Evolutionary conservation across 53 echinoderm and acorn worm genomes (phyloP).

Genomic region (Temnopleurus reevesii): DNA sequence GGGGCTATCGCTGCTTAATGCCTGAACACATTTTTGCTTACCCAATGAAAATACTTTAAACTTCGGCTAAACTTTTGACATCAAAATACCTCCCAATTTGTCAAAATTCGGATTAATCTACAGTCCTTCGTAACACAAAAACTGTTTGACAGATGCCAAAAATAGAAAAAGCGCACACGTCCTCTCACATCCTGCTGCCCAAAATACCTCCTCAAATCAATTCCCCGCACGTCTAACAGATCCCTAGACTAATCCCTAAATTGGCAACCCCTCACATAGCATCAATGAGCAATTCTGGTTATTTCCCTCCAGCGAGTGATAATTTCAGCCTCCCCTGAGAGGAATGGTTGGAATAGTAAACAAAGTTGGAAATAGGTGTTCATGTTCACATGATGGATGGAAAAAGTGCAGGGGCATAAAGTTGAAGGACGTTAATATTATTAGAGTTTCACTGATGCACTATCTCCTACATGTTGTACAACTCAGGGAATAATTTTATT

Average conservation of each 20-base stretch:
- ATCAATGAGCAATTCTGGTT: neutral
- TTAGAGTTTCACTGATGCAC: no score
- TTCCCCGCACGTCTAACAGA: neutral
- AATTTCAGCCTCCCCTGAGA: neutral
- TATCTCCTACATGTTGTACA: no score
- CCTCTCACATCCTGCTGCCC: constrained; percentile 2
- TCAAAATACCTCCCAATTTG: neutral
- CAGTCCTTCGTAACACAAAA: neutral
- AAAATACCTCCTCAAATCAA: constrained; percentile 5
- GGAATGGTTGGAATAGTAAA: neutral
- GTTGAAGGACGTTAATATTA: no score
- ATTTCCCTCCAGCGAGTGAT: neutral
- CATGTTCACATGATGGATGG: neutral
- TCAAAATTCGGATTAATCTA: neutral
- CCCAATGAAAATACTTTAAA: neutral
- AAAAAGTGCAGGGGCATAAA: neutral
- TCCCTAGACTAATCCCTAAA: constrained; percentile 16
- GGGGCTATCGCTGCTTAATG: no score
- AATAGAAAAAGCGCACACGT: constrained; percentile 24
- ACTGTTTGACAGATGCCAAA: constrained; percentile 8
- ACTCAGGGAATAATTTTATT: no score
- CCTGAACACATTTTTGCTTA: neutral
- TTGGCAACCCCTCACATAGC: neutral
- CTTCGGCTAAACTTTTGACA: neutral
- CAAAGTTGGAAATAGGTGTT: neutral